These are phyloP conservation scores for Lydus trimaculatus DNA, from an alignment of 2,888 invertebrate species.

Conservation along the genomic window DNA sequence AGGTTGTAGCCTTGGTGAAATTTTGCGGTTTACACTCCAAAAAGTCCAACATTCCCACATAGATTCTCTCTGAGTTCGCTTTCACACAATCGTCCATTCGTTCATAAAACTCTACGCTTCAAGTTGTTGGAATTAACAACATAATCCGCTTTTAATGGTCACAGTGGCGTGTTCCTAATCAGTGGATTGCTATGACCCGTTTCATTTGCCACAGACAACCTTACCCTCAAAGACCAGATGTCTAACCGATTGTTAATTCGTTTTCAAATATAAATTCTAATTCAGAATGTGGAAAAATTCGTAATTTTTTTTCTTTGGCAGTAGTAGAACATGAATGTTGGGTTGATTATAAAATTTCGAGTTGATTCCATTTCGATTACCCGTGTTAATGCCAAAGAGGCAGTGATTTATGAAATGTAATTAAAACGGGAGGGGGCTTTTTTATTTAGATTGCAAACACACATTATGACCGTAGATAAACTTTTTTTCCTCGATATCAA, in stretches of 20 bases:
- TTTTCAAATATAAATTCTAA: constrained; percentile 16
- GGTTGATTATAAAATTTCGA: constrained; percentile 12
- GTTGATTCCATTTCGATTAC: constrained; percentile 12
- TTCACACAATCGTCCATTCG: constrained; percentile 10
- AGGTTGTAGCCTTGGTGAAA: constrained; percentile 23
- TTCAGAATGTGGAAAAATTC: neutral
- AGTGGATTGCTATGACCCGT: constrained; percentile 40
- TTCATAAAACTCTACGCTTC: constrained; percentile 27
- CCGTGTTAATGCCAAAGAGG: neutral
- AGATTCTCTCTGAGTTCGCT: neutral
- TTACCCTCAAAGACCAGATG: constrained; percentile 25
- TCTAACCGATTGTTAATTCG: constrained; percentile 32
- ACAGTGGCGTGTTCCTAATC: constrained; percentile 49
- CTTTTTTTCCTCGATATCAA: constrained; percentile 24
- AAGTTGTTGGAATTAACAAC: constrained; percentile 43
- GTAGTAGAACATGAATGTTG: neutral
- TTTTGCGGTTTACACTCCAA: constrained; percentile 20
- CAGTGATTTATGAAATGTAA: constrained; percentile 13
- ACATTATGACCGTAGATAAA: constrained; percentile 18
- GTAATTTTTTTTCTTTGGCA: neutral
- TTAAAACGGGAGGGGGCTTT: constrained; percentile 3
- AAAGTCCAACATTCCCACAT: constrained; percentile 11
- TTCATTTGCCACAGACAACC: constrained; percentile 32
- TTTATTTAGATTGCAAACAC: constrained; percentile 15
- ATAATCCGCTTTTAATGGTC: constrained; percentile 50